phyloP scores from a whole-genome alignment of 2,888 invertebrate genomes.

The Caenorhabditis sp. region DNA sequence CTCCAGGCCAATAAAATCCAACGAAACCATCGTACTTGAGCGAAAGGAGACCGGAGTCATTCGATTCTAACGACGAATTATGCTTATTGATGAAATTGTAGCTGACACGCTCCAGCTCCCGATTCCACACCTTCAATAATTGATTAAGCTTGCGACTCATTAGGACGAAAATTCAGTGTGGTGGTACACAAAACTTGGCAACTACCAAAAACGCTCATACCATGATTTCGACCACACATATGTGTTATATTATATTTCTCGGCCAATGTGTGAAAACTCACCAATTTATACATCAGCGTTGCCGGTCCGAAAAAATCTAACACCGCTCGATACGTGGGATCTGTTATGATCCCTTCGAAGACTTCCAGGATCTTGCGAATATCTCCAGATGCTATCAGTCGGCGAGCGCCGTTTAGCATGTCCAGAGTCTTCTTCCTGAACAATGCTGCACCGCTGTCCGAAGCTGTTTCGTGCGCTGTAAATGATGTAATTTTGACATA shows the following conservation, averaged over 20 bases:
- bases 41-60: neutral
- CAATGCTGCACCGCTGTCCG: neutral
- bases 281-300: neutral
- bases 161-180: neutral
- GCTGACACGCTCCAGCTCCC: neutral
- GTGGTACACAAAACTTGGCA: too few species aligned
- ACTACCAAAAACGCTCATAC: too few species aligned
- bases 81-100: neutral
- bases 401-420: neutral
- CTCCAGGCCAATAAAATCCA: slow-evolving; percentile 10
- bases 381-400: neutral
- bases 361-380: neutral
- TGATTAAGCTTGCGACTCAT: neutral
- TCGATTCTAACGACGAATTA: too few species aligned
- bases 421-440: slow-evolving; percentile 1
- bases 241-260: too few species aligned
- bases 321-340: neutral
- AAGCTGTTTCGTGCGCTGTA: neutral
- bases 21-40: slow-evolving; percentile 3
- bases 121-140: slow-evolving; percentile 4
- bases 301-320: neutral
- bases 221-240: too few species aligned
- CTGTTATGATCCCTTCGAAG: neutral
- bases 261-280: too few species aligned
- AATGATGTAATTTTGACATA: too few species aligned